These are phyloP conservation scores for Nebria salina DNA, from an alignment of 2,888 invertebrate species.

Conservation along the genomic window DNA sequence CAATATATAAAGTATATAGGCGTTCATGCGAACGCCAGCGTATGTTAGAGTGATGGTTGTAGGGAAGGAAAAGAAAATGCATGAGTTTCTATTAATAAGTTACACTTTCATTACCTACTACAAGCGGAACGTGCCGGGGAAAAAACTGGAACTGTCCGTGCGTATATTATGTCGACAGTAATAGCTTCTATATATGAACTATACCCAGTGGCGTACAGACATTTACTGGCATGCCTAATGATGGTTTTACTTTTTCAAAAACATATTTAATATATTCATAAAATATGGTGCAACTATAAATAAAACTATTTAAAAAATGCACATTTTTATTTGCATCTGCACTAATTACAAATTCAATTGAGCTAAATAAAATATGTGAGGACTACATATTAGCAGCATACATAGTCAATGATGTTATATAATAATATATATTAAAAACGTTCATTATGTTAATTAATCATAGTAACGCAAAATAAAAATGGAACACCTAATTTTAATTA, in stretches of 20 bases:
- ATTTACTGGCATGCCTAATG: too few relatives aligned
- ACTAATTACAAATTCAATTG: too few relatives aligned
- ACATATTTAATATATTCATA: too few relatives aligned
- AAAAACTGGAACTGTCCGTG: slow-evolving; percentile 27
- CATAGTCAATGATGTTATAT: too few relatives aligned
- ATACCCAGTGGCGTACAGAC: neutral
- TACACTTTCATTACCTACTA: slow-evolving; percentile 40
- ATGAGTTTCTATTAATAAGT: slow-evolving; percentile 38
- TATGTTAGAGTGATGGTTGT: neutral
- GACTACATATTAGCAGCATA: too few relatives aligned
- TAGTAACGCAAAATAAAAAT: neutral
- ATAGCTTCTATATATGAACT: slow-evolving; percentile 9
- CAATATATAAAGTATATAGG: neutral
- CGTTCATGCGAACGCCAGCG: neutral
- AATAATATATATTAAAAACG: too few relatives aligned
- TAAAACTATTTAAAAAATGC: too few relatives aligned
- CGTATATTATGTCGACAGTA: slow-evolving; percentile 27
- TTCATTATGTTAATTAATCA: too few relatives aligned
- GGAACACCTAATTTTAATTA: neutral
- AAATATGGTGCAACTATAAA: too few relatives aligned
- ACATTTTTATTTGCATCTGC: too few relatives aligned
- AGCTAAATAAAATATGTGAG: too few relatives aligned
- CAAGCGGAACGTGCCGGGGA: slow-evolving; percentile 6
- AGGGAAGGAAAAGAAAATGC: slow-evolving; percentile 24
- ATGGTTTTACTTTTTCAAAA: too few relatives aligned